Conservation (phyloP, 2,113 vertebrate species). For the Circaetus cinerascens region DNA sequence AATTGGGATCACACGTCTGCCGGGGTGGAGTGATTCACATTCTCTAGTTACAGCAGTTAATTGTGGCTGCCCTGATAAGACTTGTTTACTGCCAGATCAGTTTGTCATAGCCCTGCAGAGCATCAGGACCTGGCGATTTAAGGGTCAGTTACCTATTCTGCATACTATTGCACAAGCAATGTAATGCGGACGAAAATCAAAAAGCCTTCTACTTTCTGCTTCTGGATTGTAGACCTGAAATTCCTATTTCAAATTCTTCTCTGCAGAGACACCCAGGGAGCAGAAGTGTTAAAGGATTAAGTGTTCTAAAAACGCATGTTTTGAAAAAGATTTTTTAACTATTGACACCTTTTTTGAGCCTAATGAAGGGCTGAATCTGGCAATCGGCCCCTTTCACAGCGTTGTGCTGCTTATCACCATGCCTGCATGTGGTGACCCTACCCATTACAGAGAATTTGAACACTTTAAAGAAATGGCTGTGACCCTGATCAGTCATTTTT, state of each 20-base stretch:
- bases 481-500: not conserved
- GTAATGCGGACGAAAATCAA: not conserved
- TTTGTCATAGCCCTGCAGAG: constrained; percentile 20
- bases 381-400: accelerated
- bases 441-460: not conserved
- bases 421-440: not conserved
- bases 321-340: not conserved
- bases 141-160: not conserved
- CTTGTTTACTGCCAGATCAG: constrained; percentile 57
- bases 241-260: not conserved
- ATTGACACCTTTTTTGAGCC: not conserved
- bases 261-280: not conserved
- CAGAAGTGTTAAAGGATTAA: not conserved
- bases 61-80: constrained; percentile 57
- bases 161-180: not conserved
- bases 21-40: constrained; percentile 77
- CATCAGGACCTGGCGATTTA: not conserved
- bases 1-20: constrained; percentile 74
- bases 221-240: not conserved
- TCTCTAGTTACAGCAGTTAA: constrained; percentile 71
- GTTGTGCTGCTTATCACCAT: accelerated
- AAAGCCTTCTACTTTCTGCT: not conserved
- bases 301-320: accelerated
- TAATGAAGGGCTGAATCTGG: not conserved
- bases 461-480: not conserved